A percentile compares a stretch with the other conserved stretches of the same genome.
phyloP scores from a whole-genome alignment of 2,113 vertebrate species.

The Leptobrachium ailaonicum region DNA sequence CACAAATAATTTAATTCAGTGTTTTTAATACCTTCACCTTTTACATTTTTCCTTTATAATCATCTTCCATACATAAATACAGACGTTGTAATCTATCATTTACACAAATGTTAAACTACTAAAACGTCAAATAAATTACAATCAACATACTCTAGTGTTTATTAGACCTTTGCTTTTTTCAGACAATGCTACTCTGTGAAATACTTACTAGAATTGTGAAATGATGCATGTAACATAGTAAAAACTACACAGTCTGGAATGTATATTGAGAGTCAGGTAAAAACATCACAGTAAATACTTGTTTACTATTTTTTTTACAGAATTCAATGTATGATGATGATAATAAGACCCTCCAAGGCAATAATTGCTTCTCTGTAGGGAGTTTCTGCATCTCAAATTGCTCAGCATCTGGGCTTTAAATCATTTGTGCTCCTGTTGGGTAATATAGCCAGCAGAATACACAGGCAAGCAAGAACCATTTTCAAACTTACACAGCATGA shows the following conservation, averaged over 20 bases:
- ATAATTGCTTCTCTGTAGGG: constrained; percentile 68
- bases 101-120: neutral
- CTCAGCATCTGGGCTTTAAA: constrained; percentile 67
- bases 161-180: neutral
- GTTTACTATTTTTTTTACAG: constrained; percentile 59
- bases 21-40: too few species aligned
- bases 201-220: neutral
- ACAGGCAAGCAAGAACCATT: constrained; percentile 61
- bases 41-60: too few species aligned
- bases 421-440: constrained; percentile 62
- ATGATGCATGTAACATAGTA: too few species aligned
- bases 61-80: too few species aligned
- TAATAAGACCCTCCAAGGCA: constrained; percentile 68
- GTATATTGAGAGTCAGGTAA: constrained; percentile 52
- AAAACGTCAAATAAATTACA: neutral
- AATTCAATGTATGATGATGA: constrained; percentile 63
- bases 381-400: constrained; percentile 67
- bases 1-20: too few species aligned
- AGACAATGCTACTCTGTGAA: neutral
- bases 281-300: constrained; percentile 55
- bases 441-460: constrained; percentile 58
- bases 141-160: constrained; percentile 1
- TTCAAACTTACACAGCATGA: constrained; percentile 60
- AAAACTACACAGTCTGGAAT: neutral
- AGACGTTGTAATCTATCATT: neutral